Evolutionary conservation across 2,797 vertebrate species (phyloP), one percentile per base, ranked within the genome.

Genomic region (Hylomyscus alleni): DNA sequence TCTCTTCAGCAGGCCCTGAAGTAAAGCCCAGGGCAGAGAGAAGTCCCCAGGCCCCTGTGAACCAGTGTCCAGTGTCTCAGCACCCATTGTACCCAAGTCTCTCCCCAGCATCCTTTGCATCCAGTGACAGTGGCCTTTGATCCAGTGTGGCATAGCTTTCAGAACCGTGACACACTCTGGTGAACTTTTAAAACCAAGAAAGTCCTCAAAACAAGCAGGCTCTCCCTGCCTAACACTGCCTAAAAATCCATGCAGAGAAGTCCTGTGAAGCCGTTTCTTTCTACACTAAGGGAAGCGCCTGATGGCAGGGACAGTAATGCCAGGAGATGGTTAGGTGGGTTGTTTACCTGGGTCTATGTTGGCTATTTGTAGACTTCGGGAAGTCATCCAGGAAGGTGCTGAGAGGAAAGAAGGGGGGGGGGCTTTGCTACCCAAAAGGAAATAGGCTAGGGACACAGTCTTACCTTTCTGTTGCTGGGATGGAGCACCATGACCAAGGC

Each of bases 231-330:
- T 93, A 88, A 80, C 65, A 83, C 6, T 75, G 31, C 83, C 89
- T 94, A 95, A 72, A 86, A 37, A 26, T 17, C 22, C 52, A 88
- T 91, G 19, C 40, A 85, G 78, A 87, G 78, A 89, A 82, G 91
- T 82, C 20, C 17, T 69, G 54, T 47, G 89, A 69, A 93, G 88
- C 62, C 15, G 67, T 94, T 95, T 91, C 26, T 83, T 89, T 84
- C 81, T 83, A 94, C 73, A 67, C 89, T 62, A 81, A 89, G 76
- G 56, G n/a, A 95, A 94, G 94, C 47, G 78, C 47, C 73, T 6
- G 67, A 37, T 52, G 91, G 84, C 37, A 65, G 67, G 34, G 11
- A 83, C 47, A 73, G 47, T 34, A 84, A 89, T n/a, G 86, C 65
- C 72, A 88, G 54, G 60, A 95, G 88, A 78, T 12, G 85, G 77